Evolutionary conservation across 2,888 invertebrate species (phyloP), one percentile per base, ranked within the genome.

Genomic region (Orthosia cruda): DNA sequence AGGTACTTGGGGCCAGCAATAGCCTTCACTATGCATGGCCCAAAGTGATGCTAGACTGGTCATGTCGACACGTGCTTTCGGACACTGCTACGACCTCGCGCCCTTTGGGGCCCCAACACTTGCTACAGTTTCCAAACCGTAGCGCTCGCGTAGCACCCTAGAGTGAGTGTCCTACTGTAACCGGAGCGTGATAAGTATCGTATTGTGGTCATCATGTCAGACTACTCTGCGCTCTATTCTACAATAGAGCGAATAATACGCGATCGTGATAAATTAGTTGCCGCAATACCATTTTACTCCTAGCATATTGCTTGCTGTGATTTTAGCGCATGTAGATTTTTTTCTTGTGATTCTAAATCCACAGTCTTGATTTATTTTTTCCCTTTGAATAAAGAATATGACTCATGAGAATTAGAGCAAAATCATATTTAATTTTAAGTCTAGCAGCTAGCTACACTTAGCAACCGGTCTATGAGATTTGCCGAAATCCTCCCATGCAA

Each of bases 101-200:
- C 81, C 65, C 84, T 83, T 23, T 62, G 73, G 65, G 79, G 80
- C 80, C 81, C 73, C 77, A 47, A n/a, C 58, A 77, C 11, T 62
- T 66, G 80, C 58, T 80, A 80, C 80, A 68, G 26, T 72, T 68
- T 72, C 64, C 58, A 45, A 54, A 26, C 52, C 58, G 77, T 68
- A 72, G 78, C 68, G 26, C 61, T 72, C 40, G 71, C 78, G 83
- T 83, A 83, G 83, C 83, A 83, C 73, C 73, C 70, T 70, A 58
- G 18, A 55, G 13, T 15, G 18, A 9, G 47, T 26, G 62, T 58
- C 3, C 18, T 20, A 54, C 50, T 76, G n/a, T 40, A 62, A 74
- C 75, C 75, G 82, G 59, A 59, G 57, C 78, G 66, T 45, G 47
- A 82, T n/a, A n/a, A 78, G 67, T 74, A 20, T 52, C 26, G 12